A percentile compares a stretch with the other conserved stretches of the same genome.
These are phyloP conservation scores for Castor canadensis DNA, from an alignment of 2,113 vertebrate species.

Conservation along the genomic window DNA sequence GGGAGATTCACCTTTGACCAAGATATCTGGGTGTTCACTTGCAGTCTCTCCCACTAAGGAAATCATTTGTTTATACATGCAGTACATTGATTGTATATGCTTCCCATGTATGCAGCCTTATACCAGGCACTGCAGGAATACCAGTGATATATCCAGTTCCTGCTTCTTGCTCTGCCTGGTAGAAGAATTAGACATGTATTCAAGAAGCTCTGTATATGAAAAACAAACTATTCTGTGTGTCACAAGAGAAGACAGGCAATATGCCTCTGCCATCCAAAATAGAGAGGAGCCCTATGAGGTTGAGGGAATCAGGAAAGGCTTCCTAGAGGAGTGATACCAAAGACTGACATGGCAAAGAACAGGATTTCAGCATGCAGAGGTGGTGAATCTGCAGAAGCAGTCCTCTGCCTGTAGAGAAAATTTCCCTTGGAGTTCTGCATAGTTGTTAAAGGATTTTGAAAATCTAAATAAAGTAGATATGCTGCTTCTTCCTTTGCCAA, in stretches of 20 bases:
- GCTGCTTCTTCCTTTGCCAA: slow-evolving; percentile 37
- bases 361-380: background rate
- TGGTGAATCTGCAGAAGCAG: background rate
- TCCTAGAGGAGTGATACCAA: background rate
- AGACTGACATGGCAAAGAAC: background rate
- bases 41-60: background rate
- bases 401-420: slow-evolving; percentile 2
- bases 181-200: background rate
- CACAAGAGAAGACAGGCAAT: background rate
- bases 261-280: background rate
- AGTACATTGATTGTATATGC: background rate
- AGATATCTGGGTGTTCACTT: background rate
- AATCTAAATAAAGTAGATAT: slow-evolving; percentile 44
- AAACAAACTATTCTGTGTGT: background rate
- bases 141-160: slow-evolving; percentile 2
- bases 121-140: background rate
- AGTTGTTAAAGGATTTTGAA: slow-evolving; percentile 48
- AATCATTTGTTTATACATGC: background rate
- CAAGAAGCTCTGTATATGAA: background rate
- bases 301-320: slow-evolving; percentile 8
- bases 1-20: background rate
- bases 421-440: slow-evolving; percentile 63
- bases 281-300: background rate
- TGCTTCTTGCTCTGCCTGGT: background rate
- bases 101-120: background rate